phyloP scores from a whole-genome alignment of 2,888 invertebrate species.

The Ceratothoa steindachneri region DNA sequence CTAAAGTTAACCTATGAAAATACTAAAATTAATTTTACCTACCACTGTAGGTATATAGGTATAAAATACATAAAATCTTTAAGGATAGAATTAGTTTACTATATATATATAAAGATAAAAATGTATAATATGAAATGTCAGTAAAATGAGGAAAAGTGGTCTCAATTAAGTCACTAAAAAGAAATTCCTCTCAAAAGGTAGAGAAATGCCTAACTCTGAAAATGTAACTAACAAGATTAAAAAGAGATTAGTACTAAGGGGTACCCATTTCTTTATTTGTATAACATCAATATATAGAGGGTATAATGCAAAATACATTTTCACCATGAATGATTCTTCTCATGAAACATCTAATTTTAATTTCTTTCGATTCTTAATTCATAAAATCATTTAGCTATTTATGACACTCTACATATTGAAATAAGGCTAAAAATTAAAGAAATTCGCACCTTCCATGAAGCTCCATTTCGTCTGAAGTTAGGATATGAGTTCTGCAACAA shows the following conservation, averaged over 20 bases:
- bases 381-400: neutral
- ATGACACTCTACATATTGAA: conserved; percentile 1
- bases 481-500: conserved; percentile 13
- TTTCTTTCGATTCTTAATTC: neutral
- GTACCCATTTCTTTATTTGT: neutral
- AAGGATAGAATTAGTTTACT: neutral
- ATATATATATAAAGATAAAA: conserved; percentile 22
- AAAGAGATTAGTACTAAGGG: neutral
- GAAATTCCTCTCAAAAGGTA: neutral
- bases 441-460: conserved; percentile 12
- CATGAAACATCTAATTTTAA: neutral
- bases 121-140: neutral
- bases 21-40: neutral
- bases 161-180: neutral
- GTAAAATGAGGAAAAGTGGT: neutral
- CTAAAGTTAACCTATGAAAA: neutral
- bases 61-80: neutral
- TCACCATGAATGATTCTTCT: neutral
- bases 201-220: neutral
- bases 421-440: conserved; percentile 12
- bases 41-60: neutral
- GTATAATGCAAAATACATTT: neutral
- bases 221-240: neutral
- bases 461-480: conserved; percentile 13
- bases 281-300: neutral